A percentile compares a stretch with the other conserved stretches of the same genome.
phyloP scores from a whole-genome alignment of 2,797 vertebrate species.

The Sebastes paucispinis region DNA sequence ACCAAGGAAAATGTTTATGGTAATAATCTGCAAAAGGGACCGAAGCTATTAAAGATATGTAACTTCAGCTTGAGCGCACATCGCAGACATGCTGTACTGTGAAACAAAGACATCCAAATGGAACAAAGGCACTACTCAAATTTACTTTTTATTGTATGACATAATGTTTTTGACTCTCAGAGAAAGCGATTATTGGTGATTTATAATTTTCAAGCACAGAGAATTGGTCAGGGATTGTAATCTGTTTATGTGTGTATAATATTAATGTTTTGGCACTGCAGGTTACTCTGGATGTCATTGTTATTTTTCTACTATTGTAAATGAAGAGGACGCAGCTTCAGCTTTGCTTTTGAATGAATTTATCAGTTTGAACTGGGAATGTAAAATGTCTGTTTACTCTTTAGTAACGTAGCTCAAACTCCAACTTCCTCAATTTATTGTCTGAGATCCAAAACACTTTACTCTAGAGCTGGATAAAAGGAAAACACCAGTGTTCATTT shows the following conservation, averaged over 20 bases:
- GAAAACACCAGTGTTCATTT: background rate
- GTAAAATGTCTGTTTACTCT: background rate
- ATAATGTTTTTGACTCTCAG: background rate
- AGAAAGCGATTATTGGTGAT: background rate
- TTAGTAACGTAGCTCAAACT: background rate
- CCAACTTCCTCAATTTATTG: background rate
- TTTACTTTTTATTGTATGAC: background rate
- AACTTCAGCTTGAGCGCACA: background rate
- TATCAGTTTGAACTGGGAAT: background rate
- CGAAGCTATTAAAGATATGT: background rate
- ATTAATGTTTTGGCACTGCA: background rate
- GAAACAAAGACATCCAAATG: background rate
- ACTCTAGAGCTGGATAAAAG: background rate
- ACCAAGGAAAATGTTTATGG: background rate
- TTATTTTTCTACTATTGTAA: background rate
- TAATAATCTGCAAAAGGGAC: background rate
- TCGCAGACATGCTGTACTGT: background rate
- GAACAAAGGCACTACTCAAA: background rate
- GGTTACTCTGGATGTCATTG: background rate
- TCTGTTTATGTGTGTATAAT: background rate
- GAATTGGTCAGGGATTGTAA: background rate
- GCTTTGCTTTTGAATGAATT: background rate
- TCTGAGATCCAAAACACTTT: background rate
- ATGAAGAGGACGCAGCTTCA: background rate
- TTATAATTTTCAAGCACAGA: background rate